Evolutionary conservation across 1,140 invertebrate species (phyloP), one percentile per base, ranked within the genome.

Genomic region (Drosophila teissieri): DNA sequence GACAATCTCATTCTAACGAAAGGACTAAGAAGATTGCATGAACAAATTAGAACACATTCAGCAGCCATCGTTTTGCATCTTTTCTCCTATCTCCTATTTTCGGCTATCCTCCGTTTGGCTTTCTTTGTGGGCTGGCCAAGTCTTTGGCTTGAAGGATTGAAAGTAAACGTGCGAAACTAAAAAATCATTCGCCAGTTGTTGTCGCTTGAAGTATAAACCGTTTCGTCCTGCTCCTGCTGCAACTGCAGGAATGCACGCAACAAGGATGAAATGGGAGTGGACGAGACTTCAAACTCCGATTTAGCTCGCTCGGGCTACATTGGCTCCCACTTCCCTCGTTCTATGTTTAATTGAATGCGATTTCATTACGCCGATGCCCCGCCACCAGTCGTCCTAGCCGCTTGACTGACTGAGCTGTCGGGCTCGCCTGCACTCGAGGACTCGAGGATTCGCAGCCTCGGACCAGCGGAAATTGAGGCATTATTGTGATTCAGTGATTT

Each of bases 401-500:
- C 73, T 64, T 40, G 27, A 37, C 14, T 73, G 68, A 64, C 73
- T 70, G 63, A 65, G 56, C 62, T 63, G 60, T 40, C 34, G 42
- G 12, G 34, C 34, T 48, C 10, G 62, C 36, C 46, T 44, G 60
- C 60, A 63, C 53, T 88, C 79, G 57, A 48, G 55, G 42, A 65
- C 19, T 88, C 79, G 57, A 48, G 55, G 37, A 65, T 19, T 77
- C 67, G 73, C 63, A 36, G 49, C 40, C 39, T 77, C 64, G 79
- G 75, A 57, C 84, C 67, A 70, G 58, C 83, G 83, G 83, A 88
- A 89, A 88, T 88, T 88, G 83, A 89, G 80, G 83, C 83, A 79
- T 89, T 89, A 88, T 89, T 88, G 83, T 88, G 84, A 89, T 88
- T 88, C 83, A 88, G 67, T 88, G 83, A 88, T 83, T 88, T 89